Conservation (phyloP, 2,113 vertebrate genomes). For the Halcyon senegalensis region DNA sequence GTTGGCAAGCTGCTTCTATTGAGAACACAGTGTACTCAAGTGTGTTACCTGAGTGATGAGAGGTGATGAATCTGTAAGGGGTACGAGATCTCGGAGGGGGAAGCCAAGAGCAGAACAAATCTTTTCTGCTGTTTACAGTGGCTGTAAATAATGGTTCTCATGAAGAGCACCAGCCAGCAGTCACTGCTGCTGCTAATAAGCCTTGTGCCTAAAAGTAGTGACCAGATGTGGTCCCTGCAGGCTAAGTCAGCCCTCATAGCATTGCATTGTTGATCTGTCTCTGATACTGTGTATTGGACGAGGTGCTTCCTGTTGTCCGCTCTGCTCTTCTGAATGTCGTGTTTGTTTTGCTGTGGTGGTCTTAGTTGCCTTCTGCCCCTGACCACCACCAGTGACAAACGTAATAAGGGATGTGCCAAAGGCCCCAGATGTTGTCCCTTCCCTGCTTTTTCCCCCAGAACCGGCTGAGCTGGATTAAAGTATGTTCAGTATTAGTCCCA, state of each 20-base stretch:
- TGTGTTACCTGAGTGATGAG: neutral
- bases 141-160: neutral
- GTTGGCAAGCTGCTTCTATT: slow-evolving; percentile 2
- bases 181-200: neutral
- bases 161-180: neutral
- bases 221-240: neutral
- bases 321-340: neutral
- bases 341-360: neutral
- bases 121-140: neutral
- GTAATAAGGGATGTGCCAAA: neutral
- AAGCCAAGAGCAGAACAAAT: neutral
- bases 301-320: neutral
- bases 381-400: neutral
- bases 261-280: neutral
- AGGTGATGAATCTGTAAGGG: neutral
- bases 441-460: neutral
- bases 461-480: neutral
- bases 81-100: neutral
- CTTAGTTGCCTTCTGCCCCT: neutral
- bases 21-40: neutral
- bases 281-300: neutral
- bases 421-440: neutral
- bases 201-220: neutral
- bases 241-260: neutral
- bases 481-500: neutral